These are phyloP conservation scores for Oryzias celebensis DNA, from an alignment of 2,113 vertebrate species.

Conservation along the genomic window DNA sequence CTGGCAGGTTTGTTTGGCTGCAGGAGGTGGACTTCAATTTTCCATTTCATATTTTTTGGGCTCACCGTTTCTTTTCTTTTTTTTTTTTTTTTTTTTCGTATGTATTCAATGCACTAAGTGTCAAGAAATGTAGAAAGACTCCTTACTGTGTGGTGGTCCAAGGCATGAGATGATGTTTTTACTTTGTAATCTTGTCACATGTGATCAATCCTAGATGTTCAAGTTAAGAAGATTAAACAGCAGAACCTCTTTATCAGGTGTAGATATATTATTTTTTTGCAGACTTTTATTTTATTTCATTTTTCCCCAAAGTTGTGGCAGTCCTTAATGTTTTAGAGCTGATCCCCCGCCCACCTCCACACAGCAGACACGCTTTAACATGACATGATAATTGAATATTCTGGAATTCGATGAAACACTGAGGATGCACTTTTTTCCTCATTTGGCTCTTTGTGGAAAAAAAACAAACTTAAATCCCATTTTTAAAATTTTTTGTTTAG, in stretches of 20 bases:
- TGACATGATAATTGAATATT: background rate
- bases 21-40: conserved; percentile 32
- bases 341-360: background rate
- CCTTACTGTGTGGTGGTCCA: conserved; percentile 84
- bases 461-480: background rate
- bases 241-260: conserved; percentile 37
- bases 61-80: conserved; percentile 65
- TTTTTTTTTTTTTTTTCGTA: conserved; percentile 76
- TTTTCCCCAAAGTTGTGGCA: background rate
- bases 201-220: conserved; percentile 60
- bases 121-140: conserved; percentile 86
- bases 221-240: conserved; percentile 7
- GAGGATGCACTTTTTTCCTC: conserved; percentile 22
- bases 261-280: conserved; percentile 38
- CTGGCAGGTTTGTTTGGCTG: conserved; percentile 26
- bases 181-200: conserved; percentile 77
- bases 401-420: conserved; percentile 22
- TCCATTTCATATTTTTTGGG: conserved; percentile 16
- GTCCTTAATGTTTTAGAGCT: background rate
- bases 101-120: conserved; percentile 87
- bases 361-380: background rate
- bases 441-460: background rate
- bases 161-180: conserved; percentile 69
- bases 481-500: background rate
- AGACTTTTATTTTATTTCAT: conserved; percentile 7